Conservation (phyloP, 2,888 invertebrate species). For the Tachina grossa region DNA sequence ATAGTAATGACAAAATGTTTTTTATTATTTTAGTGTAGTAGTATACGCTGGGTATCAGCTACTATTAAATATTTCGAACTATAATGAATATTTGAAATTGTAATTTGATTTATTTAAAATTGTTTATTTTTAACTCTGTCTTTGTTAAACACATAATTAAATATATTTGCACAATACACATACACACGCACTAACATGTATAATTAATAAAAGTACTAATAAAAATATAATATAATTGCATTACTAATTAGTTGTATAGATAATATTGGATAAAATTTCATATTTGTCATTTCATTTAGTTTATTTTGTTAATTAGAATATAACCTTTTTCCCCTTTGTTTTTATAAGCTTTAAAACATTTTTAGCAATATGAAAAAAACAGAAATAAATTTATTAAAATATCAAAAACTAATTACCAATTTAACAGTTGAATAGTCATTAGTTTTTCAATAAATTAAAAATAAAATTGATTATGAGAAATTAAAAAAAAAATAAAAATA, state of each 20-base stretch:
- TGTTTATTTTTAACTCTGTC: not conserved
- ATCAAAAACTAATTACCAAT: constrained; percentile 67
- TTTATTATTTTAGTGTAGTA: too few relatives aligned
- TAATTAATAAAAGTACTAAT: constrained; percentile 40
- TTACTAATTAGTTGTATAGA: constrained; percentile 58
- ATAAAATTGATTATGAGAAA: constrained; percentile 62
- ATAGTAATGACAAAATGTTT: too few relatives aligned
- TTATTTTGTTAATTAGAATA: constrained; percentile 18
- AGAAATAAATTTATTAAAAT: constrained; percentile 63
- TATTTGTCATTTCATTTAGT: constrained; percentile 57
- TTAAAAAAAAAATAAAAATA: not conserved
- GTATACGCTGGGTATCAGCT: too few relatives aligned
- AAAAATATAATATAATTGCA: constrained; percentile 64
- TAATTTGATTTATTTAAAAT: constrained; percentile 36
- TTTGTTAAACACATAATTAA: not conserved
- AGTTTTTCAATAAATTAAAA: constrained; percentile 64
- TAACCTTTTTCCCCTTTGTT: not conserved
- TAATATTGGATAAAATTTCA: constrained; percentile 64
- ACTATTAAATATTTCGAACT: constrained; percentile 27
- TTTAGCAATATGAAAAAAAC: constrained; percentile 18
- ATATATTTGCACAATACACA: too few relatives aligned
- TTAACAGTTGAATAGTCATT: constrained; percentile 68
- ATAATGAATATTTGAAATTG: constrained; percentile 43
- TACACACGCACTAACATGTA: too few relatives aligned
- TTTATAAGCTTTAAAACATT: constrained; percentile 31